Evolutionary conservation across 2,797 vertebrate genomes (phyloP).

Genomic region (Apodemus agrarius): DNA sequence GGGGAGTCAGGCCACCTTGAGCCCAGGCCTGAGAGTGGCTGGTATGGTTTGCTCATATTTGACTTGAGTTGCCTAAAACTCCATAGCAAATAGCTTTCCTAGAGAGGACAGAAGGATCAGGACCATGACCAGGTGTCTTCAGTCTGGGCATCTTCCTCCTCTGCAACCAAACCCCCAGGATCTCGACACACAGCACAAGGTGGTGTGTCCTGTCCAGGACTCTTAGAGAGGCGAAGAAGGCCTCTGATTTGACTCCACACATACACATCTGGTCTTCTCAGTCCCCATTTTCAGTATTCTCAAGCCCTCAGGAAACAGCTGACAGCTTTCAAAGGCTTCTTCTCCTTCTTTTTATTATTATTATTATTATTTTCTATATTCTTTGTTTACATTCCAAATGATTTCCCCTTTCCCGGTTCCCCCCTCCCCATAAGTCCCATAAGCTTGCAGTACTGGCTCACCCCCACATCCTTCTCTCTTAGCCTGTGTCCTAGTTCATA

Average conservation of each 20-base stretch:
- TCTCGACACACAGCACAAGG: background rate
- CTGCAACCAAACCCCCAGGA: background rate
- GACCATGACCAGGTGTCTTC: background rate
- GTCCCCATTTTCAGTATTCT: background rate
- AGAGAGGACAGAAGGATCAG: slow-evolving; percentile 25
- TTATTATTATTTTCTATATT: too few species aligned
- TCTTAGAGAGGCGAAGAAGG: background rate
- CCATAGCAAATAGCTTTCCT: background rate
- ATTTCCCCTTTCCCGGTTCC: too few species aligned
- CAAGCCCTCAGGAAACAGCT: background rate
- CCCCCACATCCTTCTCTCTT: background rate
- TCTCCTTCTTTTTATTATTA: too few species aligned
- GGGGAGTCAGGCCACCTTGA: background rate
- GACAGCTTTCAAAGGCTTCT: background rate
- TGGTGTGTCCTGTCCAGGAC: background rate
- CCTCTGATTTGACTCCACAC: background rate
- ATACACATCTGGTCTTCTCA: slow-evolving; percentile 16
- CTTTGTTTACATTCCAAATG: too few species aligned
- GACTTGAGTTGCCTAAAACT: background rate
- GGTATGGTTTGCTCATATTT: slow-evolving; percentile 15
- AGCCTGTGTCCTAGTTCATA: background rate
- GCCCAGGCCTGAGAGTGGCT: background rate
- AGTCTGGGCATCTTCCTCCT: background rate
- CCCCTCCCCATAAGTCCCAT: too few species aligned
- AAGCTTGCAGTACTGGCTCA: background rate